These are phyloP conservation scores for Hiodon tergisus DNA, from an alignment of 2,113 vertebrate genomes.

Conservation along the genomic window DNA sequence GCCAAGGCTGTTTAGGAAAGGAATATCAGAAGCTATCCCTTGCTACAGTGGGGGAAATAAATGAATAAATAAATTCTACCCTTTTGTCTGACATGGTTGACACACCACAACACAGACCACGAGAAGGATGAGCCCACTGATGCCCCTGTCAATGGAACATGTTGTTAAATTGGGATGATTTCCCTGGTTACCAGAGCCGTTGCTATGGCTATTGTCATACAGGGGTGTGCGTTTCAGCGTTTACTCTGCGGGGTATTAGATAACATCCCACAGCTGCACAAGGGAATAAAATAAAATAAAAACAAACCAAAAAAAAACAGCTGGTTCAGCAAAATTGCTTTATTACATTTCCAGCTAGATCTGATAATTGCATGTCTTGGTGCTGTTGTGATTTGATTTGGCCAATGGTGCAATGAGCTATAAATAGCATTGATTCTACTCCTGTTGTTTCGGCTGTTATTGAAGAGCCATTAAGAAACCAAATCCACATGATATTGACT, in stretches of 20 bases:
- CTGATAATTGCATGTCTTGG: conserved; percentile 1
- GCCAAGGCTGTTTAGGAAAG: too few relatives aligned
- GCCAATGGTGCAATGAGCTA: conserved; percentile 3
- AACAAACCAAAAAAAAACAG: background rate
- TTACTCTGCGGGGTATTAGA: conserved; percentile 17
- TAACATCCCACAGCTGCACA: conserved; percentile 9
- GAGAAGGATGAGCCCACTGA: conserved; percentile 13
- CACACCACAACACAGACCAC: background rate
- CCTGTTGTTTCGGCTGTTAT: conserved; percentile 11
- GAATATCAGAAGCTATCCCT: too few relatives aligned
- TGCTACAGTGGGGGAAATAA: too few relatives aligned
- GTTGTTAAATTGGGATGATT: conserved; percentile 40
- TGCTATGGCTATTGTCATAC: conserved; percentile 42
- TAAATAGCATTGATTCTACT: conserved; percentile 10
- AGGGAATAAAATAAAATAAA: background rate
- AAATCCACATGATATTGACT: conserved; percentile 18
- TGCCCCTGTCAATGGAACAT: conserved; percentile 32
- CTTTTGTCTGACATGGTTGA: too few relatives aligned
- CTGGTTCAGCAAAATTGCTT: conserved; percentile 16
- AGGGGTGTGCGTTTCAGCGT: conserved; percentile 23
- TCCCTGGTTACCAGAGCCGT: conserved; percentile 40
- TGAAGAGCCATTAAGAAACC: conserved; percentile 18
- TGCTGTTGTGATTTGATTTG: conserved; percentile 8
- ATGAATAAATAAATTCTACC: too few relatives aligned
- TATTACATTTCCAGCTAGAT: conserved; percentile 6